Percentiles rank a stretch among this genome's conserved stretches.
phyloP scores from a whole-genome alignment of 1,140 invertebrate species.

The Steinernema feltiae region DNA sequence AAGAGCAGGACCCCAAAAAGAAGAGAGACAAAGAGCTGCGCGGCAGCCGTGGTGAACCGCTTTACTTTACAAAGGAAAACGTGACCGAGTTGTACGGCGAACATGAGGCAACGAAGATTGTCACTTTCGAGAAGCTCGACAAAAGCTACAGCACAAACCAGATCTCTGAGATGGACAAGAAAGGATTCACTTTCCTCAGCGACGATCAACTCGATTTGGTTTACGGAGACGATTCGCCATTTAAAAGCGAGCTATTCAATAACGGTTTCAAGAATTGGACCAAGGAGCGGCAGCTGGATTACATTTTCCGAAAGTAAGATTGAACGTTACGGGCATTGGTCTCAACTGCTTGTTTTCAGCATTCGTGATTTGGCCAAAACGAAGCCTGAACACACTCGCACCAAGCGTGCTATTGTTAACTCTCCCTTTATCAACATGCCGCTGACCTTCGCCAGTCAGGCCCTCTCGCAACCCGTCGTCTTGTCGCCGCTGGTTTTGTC shows the following conservation, averaged over 20 bases:
- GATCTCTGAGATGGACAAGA: slow-evolving; percentile 14
- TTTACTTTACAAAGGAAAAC: slow-evolving; percentile 20
- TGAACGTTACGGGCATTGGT: too few relatives aligned
- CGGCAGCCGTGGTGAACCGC: not conserved
- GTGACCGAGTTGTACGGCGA: slow-evolving; percentile 15
- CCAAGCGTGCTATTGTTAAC: slow-evolving; percentile 35
- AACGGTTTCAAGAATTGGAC: slow-evolving; percentile 26
- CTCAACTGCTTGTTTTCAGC: not conserved
- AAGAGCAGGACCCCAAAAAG: slow-evolving; percentile 17
- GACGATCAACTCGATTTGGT: slow-evolving; percentile 26
- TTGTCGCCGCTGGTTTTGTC: slow-evolving; percentile 29
- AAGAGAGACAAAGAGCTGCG: slow-evolving; percentile 32
- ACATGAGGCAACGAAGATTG: slow-evolving; percentile 23
- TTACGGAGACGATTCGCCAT: slow-evolving; percentile 22
- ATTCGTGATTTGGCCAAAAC: slow-evolving; percentile 25
- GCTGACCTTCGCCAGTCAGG: slow-evolving; percentile 26
- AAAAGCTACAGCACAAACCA: slow-evolving; percentile 21
- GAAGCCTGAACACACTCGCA: slow-evolving; percentile 23
- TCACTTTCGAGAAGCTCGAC: slow-evolving; percentile 18
- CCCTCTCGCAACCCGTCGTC: slow-evolving; percentile 29
- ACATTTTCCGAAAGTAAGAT: slow-evolving; percentile 31
- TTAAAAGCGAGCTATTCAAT: slow-evolving; percentile 11
- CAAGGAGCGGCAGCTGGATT: slow-evolving; percentile 20
- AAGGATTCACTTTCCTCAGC: slow-evolving; percentile 24
- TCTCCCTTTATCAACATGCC: slow-evolving; percentile 40